Conservation (phyloP, 1,140 invertebrate genomes). For the Nomia melanderi region DNA sequence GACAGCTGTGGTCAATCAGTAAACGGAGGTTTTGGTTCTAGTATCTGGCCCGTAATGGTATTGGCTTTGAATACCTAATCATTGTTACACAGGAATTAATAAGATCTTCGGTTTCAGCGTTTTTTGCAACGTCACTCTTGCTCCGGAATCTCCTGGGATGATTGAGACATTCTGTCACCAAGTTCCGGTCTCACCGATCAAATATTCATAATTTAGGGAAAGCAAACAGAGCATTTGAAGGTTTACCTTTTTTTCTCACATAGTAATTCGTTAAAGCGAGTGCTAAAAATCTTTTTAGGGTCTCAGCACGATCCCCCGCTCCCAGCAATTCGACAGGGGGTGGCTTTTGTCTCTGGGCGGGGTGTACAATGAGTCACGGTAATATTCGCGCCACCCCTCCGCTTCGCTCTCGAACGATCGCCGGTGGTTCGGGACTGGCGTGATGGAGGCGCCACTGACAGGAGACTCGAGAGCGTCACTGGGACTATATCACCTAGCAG, state of each 20-base stretch:
- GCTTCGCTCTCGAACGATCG: background rate
- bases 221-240: too few species aligned
- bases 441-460: slow-evolving; percentile 22
- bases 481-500: too few species aligned
- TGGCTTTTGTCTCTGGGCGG: background rate
- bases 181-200: background rate
- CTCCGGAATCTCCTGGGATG: slow-evolving; percentile 61
- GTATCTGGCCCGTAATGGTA: slow-evolving; percentile 54
- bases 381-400: slow-evolving; percentile 22
- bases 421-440: background rate
- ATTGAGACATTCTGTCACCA: slow-evolving; percentile 66
- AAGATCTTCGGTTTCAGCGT: slow-evolving; percentile 74
- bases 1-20: slow-evolving; percentile 52
- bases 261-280: background rate
- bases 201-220: background rate
- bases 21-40: slow-evolving; percentile 43
- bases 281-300: background rate
- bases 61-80: slow-evolving; percentile 74
- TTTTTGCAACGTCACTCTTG: slow-evolving; percentile 62
- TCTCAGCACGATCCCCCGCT: background rate
- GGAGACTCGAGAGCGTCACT: background rate
- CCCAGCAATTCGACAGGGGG: background rate
- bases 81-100: slow-evolving; percentile 78
- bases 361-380: slow-evolving; percentile 3
- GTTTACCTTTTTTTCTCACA: too few species aligned